Base-by-base conservation (phyloP, 1,140 invertebrate genomes). In the Holcopasites calliopsidis region DNA sequence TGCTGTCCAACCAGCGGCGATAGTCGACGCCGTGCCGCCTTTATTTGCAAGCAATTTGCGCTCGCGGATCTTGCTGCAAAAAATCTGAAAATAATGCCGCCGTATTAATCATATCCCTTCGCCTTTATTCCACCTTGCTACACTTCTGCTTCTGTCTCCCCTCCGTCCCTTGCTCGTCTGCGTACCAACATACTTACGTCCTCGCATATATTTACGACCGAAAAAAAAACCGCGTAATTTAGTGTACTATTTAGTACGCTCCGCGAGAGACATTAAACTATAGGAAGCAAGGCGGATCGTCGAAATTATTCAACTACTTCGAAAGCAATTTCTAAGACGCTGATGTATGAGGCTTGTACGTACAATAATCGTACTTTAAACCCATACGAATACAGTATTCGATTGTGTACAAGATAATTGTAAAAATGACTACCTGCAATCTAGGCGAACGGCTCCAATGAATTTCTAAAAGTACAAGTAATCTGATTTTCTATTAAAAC, bases 41-140 rank as follows among this genome's bases (percentile, higher is more conserved):
- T 89, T 90, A 90, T 90, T 90, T 88, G 87, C 88, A 85, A 90
- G 89, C 86, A 89, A 91, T 90, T 90, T 90, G 85, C 82, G 80
- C 84, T 76, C 76, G 71, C 79, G 76, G 77, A 87, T 84, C 80
- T 75, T 72, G 80, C 61, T 66, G 79, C 85, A 89, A 90, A 90
- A 91, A 89, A 86, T 88, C 82, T 64, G 83, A 89, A 90, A 90
- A 90, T 90, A 90, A 89, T 88, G 88, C 86, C 70, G 74, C 77
- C 83, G 77, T 90, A 90, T 90, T 90, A 90, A 90, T 90, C 89
- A 90, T 86, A 82, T 83, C 82, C 84, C 78, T 55, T 76, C 75
- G 65, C 72, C 52, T 83, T 70, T 78, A 79, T 83, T 77, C 65
- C 55, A 68, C 58, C 61, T 33, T 60, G n/a, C 31, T 55, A 38